Conservation (phyloP, 2,113 vertebrate genomes). For the Oxyruncus cristatus region DNA sequence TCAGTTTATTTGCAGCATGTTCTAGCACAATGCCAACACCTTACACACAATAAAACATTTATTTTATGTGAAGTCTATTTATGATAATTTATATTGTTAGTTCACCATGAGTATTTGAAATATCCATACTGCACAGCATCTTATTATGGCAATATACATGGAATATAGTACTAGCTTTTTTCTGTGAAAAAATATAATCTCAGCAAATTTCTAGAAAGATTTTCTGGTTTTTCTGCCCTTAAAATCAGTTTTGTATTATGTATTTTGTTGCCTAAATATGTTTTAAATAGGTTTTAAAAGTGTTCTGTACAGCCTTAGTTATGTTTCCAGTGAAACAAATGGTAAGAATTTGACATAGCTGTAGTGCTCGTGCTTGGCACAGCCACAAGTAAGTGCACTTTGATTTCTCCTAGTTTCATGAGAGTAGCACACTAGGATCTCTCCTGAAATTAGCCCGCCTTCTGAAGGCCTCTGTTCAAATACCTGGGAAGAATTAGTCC, state of each 20-base stretch:
- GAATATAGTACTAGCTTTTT: neutral
- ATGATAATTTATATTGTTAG: conserved; percentile 62
- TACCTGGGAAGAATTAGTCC: neutral
- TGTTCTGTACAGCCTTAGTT: neutral
- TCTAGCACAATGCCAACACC: conserved; percentile 68
- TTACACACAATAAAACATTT: conserved; percentile 61
- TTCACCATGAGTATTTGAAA: conserved; percentile 53
- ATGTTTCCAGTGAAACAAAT: neutral
- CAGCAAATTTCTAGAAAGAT: neutral
- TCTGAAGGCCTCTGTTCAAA: neutral
- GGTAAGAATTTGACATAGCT: neutral
- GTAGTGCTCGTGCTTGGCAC: neutral
- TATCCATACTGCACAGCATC: conserved; percentile 9
- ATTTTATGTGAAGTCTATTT: conserved; percentile 53
- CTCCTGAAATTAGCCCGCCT: neutral
- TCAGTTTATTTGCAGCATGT: conserved; percentile 65
- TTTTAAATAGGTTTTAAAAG: neutral
- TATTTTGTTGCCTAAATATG: neutral
- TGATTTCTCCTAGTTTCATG: neutral
- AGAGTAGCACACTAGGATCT: neutral
- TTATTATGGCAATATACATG: conserved; percentile 8
- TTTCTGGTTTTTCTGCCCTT: neutral
- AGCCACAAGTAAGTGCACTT: neutral
- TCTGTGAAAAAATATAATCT: neutral
- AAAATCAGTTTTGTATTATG: neutral